These are phyloP conservation scores for Hiodon alosoides DNA, from an alignment of 2,113 vertebrate genomes.

Conservation along the genomic window DNA sequence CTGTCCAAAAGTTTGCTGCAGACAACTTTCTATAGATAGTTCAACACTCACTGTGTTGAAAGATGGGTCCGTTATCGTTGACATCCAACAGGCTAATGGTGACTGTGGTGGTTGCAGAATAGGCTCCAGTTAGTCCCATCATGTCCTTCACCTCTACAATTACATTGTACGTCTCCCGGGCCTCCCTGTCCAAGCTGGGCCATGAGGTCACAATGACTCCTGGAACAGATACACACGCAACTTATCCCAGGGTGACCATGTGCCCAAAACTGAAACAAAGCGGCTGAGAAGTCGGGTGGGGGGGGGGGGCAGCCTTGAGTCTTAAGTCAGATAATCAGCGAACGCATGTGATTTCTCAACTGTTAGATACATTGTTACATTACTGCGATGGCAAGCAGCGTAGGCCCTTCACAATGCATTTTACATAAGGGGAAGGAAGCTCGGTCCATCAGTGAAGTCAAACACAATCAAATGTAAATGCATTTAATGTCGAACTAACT, in stretches of 20 bases:
- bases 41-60: constrained; percentile 83
- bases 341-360: too few relatives aligned
- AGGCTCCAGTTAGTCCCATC: constrained; percentile 74
- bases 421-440: too few relatives aligned
- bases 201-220: constrained; percentile 81
- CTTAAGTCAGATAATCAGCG: too few relatives aligned
- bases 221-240: constrained; percentile 38
- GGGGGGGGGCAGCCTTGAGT: too few relatives aligned
- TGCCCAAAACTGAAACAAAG: not conserved
- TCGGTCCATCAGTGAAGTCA: too few relatives aligned
- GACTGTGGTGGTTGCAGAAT: constrained; percentile 81
- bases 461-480: too few relatives aligned
- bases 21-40: not conserved
- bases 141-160: constrained; percentile 89
- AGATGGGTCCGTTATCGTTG: constrained; percentile 90
- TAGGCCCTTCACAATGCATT: too few relatives aligned
- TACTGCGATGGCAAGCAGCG: too few relatives aligned
- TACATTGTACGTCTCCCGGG: constrained; percentile 76
- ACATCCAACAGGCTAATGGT: constrained; percentile 81
- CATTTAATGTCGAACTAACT: too few relatives aligned
- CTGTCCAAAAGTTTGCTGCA: not conserved
- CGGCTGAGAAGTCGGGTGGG: not conserved
- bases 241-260: not conserved
- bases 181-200: constrained; percentile 82
- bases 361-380: too few relatives aligned